Percentiles rank a stretch among this genome's conserved stretches.
phyloP scores from a whole-genome alignment of 2,113 vertebrate genomes.

The Macaca nemestrina region DNA sequence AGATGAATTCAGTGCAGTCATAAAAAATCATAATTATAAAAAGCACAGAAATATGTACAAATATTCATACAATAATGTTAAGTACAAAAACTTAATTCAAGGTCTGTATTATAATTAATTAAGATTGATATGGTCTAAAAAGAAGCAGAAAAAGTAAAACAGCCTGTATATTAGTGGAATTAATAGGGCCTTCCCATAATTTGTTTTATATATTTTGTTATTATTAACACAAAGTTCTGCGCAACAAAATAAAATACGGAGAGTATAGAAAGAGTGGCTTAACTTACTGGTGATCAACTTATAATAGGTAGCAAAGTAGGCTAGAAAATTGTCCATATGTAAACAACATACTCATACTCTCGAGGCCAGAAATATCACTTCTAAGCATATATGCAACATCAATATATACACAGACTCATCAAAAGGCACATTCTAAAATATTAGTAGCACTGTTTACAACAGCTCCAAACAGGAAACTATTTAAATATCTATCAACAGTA shows the following conservation, averaged over 20 bases:
- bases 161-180: background rate
- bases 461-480: background rate
- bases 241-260: background rate
- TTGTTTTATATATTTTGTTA: background rate
- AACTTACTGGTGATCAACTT: background rate
- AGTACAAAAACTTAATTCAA: background rate
- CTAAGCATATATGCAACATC: background rate
- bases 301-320: background rate
- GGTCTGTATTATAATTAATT: background rate
- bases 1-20: background rate
- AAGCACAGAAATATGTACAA: background rate
- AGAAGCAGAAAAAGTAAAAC: background rate
- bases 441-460: background rate
- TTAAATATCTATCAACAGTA: background rate
- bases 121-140: background rate
- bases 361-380: background rate
- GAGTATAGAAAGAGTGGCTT: background rate
- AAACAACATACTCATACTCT: background rate
- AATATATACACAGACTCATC: background rate
- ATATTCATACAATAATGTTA: conserved; percentile 3
- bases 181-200: background rate
- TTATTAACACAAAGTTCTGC: background rate
- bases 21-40: conserved; percentile 5
- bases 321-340: background rate
- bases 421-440: conserved; percentile 4